A percentile compares a stretch with the other conserved stretches of the same genome.
These are phyloP conservation scores for Gerris buenoi DNA, from an alignment of 1,140 invertebrate species.

Conservation along the genomic window DNA sequence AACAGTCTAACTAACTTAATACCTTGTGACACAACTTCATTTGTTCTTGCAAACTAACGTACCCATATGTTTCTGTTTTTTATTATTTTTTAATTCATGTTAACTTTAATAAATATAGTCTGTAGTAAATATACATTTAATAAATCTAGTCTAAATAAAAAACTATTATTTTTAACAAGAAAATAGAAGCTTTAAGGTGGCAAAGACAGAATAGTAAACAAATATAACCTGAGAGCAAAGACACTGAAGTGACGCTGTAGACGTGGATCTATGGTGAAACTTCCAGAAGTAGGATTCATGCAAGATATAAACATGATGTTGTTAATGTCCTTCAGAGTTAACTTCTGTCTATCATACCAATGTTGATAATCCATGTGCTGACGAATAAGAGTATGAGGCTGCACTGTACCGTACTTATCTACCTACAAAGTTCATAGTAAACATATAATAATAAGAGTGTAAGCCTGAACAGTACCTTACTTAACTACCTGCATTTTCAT, in stretches of 20 bases:
- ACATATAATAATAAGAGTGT: not conserved
- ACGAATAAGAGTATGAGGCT: conserved; percentile 82
- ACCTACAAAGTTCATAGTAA: too few relatives aligned
- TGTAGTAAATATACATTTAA: too few relatives aligned
- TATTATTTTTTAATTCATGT: too few relatives aligned
- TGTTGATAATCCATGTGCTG: conserved; percentile 90
- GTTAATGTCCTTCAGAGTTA: conserved; percentile 79
- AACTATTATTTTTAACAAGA: too few relatives aligned
- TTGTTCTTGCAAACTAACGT: too few relatives aligned
- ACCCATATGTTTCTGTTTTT: too few relatives aligned
- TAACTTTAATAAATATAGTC: too few relatives aligned
- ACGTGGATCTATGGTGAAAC: conserved; percentile 81
- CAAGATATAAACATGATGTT: conserved; percentile 87
- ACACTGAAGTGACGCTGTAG: conserved; percentile 86
- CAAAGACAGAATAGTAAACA: too few relatives aligned
- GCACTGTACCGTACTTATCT: conserved; percentile 85
- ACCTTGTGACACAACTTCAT: too few relatives aligned
- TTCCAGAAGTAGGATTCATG: conserved; percentile 93
- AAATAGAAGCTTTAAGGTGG: too few relatives aligned
- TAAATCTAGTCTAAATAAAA: too few relatives aligned
- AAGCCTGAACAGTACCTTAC: not conserved
- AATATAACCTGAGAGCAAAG: conserved; percentile 74
- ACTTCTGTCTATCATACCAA: conserved; percentile 77
- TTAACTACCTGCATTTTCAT: not conserved
- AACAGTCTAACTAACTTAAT: too few relatives aligned